Evolutionary conservation across 2,797 vertebrate species (phyloP).

Genomic region (Erithacus rubecula): DNA sequence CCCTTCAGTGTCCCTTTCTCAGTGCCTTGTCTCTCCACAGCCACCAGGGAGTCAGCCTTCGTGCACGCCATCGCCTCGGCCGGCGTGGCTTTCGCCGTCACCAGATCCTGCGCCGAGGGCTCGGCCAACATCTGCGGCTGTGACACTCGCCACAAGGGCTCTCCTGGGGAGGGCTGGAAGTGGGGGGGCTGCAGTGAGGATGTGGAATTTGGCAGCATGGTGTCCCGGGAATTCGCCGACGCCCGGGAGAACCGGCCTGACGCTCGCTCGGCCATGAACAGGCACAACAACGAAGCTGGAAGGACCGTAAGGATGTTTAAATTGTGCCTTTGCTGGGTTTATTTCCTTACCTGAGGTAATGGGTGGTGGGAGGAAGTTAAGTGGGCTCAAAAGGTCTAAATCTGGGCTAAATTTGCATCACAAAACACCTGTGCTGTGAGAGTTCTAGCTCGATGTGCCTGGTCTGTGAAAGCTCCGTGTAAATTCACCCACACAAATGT

Average conservation of each 20-base stretch:
- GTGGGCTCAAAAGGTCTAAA: neutral
- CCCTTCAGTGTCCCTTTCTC: neutral
- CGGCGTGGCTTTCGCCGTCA: constrained; percentile 93
- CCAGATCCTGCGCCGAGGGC: constrained; percentile 94
- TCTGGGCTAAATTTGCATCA: neutral
- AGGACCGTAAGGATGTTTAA: constrained; percentile 78
- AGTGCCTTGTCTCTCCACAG: constrained; percentile 66
- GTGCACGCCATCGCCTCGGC: constrained; percentile 96
- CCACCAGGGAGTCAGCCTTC: constrained; percentile 94
- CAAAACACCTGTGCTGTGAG: neutral
- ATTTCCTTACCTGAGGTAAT: neutral
- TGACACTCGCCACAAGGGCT: constrained; percentile 90
- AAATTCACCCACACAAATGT: neutral
- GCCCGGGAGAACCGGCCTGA: constrained; percentile 95
- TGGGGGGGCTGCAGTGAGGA: constrained; percentile 99
- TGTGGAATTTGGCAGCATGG: constrained; percentile 94
- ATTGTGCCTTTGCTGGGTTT: neutral
- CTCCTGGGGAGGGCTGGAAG: constrained; percentile 94
- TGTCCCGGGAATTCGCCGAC: constrained; percentile 95
- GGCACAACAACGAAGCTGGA: constrained; percentile 97
- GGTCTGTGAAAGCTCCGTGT: neutral
- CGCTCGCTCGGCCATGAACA: constrained; percentile 96
- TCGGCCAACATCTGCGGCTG: constrained; percentile 93
- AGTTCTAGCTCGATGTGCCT: rapidly evolving
- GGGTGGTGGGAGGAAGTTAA: neutral